Conservation (phyloP, 2,113 vertebrate species). For the Pollachius pollachius region DNA sequence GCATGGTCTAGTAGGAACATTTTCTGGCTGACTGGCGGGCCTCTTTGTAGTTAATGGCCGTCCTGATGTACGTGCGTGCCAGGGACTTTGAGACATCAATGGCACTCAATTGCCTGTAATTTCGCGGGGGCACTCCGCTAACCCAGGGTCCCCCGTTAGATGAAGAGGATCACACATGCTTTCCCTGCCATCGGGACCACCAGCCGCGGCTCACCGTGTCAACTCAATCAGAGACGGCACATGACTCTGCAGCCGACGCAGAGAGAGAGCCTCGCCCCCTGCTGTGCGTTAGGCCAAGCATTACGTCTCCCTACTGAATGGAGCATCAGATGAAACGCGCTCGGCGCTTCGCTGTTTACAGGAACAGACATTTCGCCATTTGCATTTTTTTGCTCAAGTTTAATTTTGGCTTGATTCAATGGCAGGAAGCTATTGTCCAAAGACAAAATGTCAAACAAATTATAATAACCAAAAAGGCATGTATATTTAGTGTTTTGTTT, state of each 20-base stretch:
- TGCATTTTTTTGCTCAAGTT: too few relatives aligned
- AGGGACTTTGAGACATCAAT: constrained; percentile 67
- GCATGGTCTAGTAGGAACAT: constrained; percentile 63
- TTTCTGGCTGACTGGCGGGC: constrained; percentile 62
- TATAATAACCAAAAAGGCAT: too few relatives aligned
- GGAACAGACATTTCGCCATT: too few relatives aligned
- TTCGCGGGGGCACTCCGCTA: constrained; percentile 57
- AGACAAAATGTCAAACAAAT: too few relatives aligned
- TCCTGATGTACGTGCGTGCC: constrained; percentile 59
- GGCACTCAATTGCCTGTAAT: constrained; percentile 64
- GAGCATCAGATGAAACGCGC: too few relatives aligned
- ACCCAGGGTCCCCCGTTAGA: constrained; percentile 59
- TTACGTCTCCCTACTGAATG: neutral
- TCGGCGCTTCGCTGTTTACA: too few relatives aligned
- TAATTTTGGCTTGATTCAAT: too few relatives aligned
- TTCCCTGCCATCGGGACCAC: constrained; percentile 55
- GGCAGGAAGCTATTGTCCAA: too few relatives aligned
- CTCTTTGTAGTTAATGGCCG: constrained; percentile 72
- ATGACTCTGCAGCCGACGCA: constrained; percentile 3
- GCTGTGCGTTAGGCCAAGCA: neutral
- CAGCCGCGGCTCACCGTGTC: constrained; percentile 42
- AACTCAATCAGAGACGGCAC: constrained; percentile 8
- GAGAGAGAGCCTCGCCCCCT: neutral
- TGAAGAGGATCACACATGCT: constrained; percentile 58
- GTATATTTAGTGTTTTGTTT: too few relatives aligned